Evolutionary conservation across 2,113 vertebrate genomes (phyloP).

Genomic region (Cochlearius cochlearius): DNA sequence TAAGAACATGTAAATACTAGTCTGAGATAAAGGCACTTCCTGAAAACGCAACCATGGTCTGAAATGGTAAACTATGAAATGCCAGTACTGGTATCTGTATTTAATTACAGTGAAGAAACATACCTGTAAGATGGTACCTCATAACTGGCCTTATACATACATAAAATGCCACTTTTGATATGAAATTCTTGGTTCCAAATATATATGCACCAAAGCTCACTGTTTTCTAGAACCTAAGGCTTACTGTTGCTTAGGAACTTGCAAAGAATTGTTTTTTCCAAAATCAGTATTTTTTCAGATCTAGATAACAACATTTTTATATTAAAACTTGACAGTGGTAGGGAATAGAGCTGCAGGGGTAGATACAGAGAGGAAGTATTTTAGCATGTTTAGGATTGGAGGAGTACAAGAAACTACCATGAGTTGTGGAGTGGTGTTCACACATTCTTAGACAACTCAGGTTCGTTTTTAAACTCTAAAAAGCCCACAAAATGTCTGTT

Average conservation of each 20-base stretch:
- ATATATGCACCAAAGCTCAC: neutral
- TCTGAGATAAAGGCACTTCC: neutral
- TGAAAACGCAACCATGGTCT: neutral
- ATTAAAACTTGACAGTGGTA: neutral
- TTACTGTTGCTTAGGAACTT: neutral
- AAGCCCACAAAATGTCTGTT: neutral
- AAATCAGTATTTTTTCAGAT: neutral
- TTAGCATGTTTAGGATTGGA: neutral
- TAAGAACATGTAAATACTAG: neutral
- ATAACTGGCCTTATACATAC: neutral
- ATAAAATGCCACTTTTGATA: neutral
- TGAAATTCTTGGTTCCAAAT: neutral
- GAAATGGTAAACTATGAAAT: neutral
- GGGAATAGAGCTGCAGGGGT: neutral
- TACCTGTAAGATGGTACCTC: neutral
- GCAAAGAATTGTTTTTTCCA: neutral
- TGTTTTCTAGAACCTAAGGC: neutral
- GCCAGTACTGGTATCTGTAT: neutral
- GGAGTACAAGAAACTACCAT: neutral
- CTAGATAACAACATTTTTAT: neutral
- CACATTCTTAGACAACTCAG: neutral
- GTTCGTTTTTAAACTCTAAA: neutral
- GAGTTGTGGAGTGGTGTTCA: neutral
- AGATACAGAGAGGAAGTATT: neutral
- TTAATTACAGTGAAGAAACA: neutral